These are phyloP conservation scores for Brachionus rotundiformis DNA, from an alignment of 1,140 invertebrate genomes.

Conservation along the genomic window DNA sequence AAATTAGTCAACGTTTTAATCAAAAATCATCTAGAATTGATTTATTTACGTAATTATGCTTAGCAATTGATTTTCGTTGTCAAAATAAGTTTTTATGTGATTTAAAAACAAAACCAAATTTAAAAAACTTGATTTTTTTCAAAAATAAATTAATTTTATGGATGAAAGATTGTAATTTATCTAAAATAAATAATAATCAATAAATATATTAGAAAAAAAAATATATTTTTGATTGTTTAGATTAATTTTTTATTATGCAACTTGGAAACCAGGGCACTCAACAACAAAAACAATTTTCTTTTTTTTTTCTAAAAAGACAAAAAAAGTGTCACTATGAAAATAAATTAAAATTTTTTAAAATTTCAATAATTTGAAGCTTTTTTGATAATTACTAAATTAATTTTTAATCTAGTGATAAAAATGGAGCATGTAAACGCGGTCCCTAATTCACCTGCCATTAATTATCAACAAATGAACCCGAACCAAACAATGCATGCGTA, in stretches of 20 bases:
- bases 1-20: neutral
- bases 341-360: neutral
- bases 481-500: neutral
- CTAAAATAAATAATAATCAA: too few species aligned
- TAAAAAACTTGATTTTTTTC: neutral
- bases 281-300: neutral
- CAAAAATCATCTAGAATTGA: neutral
- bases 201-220: too few species aligned
- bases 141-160: neutral
- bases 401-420: neutral
- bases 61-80: neutral
- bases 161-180: neutral
- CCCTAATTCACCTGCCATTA: constrained; percentile 14
- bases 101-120: neutral
- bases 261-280: neutral
- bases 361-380: constrained; percentile 27
- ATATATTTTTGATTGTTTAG: too few species aligned
- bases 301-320: too few species aligned
- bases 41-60: neutral
- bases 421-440: constrained; percentile 12
- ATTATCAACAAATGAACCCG: constrained; percentile 10
- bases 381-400: constrained; percentile 3
- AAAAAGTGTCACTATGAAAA: too few species aligned
- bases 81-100: neutral
- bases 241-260: neutral